These are phyloP conservation scores for Amiota minor DNA, from an alignment of 2,888 invertebrate genomes.

Conservation along the genomic window DNA sequence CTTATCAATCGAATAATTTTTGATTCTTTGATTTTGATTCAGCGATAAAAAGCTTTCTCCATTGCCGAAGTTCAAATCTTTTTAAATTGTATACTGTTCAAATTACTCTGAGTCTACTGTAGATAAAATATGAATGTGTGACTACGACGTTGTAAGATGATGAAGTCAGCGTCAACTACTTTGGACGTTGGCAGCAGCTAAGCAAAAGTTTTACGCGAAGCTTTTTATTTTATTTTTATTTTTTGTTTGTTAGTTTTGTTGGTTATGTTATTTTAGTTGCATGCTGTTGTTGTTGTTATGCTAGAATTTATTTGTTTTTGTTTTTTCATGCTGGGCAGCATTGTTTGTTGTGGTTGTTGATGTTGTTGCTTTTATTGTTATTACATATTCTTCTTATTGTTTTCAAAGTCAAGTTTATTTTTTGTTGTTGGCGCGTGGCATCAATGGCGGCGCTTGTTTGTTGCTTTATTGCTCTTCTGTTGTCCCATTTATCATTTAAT, in stretches of 20 bases:
- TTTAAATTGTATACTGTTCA: neutral
- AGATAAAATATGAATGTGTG: neutral
- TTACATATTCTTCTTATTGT: conserved; percentile 19
- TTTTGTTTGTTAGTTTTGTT: conserved; percentile 44
- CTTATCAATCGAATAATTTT: too few relatives aligned
- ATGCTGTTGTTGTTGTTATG: conserved; percentile 25
- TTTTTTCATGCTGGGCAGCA: conserved; percentile 34
- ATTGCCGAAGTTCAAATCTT: neutral
- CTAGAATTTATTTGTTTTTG: too few relatives aligned
- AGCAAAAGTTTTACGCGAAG: conserved; percentile 24
- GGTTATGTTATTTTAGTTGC: conserved; percentile 25
- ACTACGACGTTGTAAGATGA: neutral
- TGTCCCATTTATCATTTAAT: too few relatives aligned
- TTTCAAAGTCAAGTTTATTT: conserved; percentile 53
- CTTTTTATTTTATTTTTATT: conserved; percentile 3
- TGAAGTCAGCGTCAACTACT: conserved; percentile 1
- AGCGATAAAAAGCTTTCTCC: neutral
- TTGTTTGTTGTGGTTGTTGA: conserved; percentile 24
- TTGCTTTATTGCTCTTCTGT: too few relatives aligned
- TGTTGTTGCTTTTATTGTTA: neutral
- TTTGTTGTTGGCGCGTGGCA: neutral
- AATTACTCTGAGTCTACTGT: neutral
- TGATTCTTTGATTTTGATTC: too few relatives aligned
- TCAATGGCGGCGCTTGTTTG: too few relatives aligned
- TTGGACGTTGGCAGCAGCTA: neutral